Percentiles rank a stretch among this genome's conserved stretches.
Conservation (phyloP, 2,888 invertebrate genomes). For the Glaucopsyche alexis region DNA sequence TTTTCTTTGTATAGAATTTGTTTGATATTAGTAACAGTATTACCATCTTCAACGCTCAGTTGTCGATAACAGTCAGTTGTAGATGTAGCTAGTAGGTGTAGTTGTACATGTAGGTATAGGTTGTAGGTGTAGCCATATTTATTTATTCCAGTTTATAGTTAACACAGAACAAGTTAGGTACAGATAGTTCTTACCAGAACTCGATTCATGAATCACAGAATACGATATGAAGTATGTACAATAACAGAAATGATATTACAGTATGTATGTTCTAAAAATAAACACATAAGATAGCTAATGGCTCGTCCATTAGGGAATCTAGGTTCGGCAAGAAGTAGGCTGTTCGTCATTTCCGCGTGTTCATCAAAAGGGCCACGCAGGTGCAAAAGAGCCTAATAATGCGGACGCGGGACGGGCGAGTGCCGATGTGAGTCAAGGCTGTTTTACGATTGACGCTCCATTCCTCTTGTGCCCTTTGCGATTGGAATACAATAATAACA, state of each 20-base stretch:
- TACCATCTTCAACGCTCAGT: too few relatives aligned
- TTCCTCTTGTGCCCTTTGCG: constrained; percentile 32
- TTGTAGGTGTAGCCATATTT: too few relatives aligned
- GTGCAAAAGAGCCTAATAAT: constrained; percentile 41
- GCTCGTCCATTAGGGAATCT: constrained; percentile 25
- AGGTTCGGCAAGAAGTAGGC: constrained; percentile 32
- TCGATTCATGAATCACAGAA: too few relatives aligned
- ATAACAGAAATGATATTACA: not conserved
- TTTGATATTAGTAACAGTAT: too few relatives aligned
- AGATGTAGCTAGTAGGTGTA: too few relatives aligned
- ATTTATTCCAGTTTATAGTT: too few relatives aligned
- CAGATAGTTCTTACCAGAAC: too few relatives aligned
- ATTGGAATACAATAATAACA: not conserved
- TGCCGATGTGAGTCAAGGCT: constrained; percentile 39
- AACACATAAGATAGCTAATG: constrained; percentile 14
- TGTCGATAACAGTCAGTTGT: too few relatives aligned
- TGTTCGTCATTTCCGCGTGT: constrained; percentile 40
- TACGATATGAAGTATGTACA: not conserved
- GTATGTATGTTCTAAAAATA: not conserved
- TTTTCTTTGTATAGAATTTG: too few relatives aligned
- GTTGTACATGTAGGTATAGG: too few relatives aligned
- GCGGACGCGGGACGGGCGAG: constrained; percentile 37
- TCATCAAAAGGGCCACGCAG: constrained; percentile 37
- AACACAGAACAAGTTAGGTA: too few relatives aligned
- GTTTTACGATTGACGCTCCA: constrained; percentile 34